These are phyloP conservation scores for Lithodes maja DNA, from an alignment of 2,888 invertebrate species.

Conservation along the genomic window DNA sequence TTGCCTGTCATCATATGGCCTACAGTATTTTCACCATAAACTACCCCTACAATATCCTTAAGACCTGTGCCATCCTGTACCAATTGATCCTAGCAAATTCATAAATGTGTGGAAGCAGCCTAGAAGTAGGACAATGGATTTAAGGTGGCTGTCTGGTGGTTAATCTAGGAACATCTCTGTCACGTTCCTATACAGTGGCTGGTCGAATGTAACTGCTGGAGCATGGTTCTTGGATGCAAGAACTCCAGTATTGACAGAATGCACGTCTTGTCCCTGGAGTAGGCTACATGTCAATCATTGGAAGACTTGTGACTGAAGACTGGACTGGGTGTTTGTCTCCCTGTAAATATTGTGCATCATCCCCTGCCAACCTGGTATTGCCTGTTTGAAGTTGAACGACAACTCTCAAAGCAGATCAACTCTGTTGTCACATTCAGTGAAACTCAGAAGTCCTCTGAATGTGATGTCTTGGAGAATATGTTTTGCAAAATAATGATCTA, in stretches of 20 bases:
- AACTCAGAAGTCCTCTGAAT: conserved; percentile 9
- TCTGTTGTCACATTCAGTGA: background rate
- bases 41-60: background rate
- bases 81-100: conserved; percentile 55
- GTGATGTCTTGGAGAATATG: conserved; percentile 5
- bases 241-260: conserved; percentile 63
- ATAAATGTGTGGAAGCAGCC: conserved; percentile 60
- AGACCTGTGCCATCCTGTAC: conserved; percentile 45
- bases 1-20: conserved; percentile 44
- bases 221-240: conserved; percentile 30
- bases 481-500: conserved; percentile 26
- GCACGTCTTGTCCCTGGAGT: conserved; percentile 60
- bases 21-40: conserved; percentile 45
- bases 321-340: conserved; percentile 55
- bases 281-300: conserved; percentile 65
- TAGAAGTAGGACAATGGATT: conserved; percentile 39
- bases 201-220: conserved; percentile 48
- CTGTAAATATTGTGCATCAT: conserved; percentile 36
- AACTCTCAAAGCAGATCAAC: conserved; percentile 43
- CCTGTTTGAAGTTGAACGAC: conserved; percentile 35
- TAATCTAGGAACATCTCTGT: conserved; percentile 14
- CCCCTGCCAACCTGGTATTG: conserved; percentile 44
- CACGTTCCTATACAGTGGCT: conserved; percentile 31
- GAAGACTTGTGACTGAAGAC: conserved; percentile 67
- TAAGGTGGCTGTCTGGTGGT: conserved; percentile 29